Conservation (phyloP, 2,888 invertebrate genomes). For the Melanostoma mellinum region DNA sequence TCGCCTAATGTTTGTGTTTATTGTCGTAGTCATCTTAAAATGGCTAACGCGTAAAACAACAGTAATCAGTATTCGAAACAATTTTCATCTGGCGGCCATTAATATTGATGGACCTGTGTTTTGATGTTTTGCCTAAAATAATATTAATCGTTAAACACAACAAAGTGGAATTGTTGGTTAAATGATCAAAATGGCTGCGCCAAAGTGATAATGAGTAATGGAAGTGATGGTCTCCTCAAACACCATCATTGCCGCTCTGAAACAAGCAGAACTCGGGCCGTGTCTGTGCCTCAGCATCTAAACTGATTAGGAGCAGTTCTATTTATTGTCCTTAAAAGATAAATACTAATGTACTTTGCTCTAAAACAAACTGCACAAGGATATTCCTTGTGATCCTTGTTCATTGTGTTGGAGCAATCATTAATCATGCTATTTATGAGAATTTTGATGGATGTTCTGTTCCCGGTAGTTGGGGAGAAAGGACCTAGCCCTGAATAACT, state of each 20-base stretch:
- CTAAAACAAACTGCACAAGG: conserved; percentile 14
- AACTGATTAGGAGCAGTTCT: conserved; percentile 42
- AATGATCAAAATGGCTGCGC: conserved; percentile 46
- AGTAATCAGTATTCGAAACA: conserved; percentile 21
- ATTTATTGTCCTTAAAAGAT: conserved; percentile 46
- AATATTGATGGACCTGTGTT: conserved; percentile 41
- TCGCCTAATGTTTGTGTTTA: no score
- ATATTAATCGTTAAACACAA: neutral
- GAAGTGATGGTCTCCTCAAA: conserved; percentile 17
- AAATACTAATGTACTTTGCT: conserved; percentile 29
- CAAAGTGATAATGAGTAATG: conserved; percentile 48
- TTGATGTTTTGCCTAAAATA: conserved; percentile 3
- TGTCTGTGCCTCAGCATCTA: conserved; percentile 1
- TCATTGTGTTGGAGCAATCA: conserved; percentile 39
- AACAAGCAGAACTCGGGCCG: conserved; percentile 10
- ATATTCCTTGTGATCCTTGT: conserved; percentile 36
- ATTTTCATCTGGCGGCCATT: conserved; percentile 36
- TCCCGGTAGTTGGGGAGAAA: no score
- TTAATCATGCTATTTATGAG: conserved; percentile 62
- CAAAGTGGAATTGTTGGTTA: neutral
- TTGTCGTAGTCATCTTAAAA: no score
- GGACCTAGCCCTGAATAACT: neutral
- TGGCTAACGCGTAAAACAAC: neutral
- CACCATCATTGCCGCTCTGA: conserved; percentile 2
- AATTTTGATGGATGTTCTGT: conserved; percentile 36